These are phyloP conservation scores for Drosophila watanabei DNA, from an alignment of 1,140 invertebrate species.

Conservation along the genomic window DNA sequence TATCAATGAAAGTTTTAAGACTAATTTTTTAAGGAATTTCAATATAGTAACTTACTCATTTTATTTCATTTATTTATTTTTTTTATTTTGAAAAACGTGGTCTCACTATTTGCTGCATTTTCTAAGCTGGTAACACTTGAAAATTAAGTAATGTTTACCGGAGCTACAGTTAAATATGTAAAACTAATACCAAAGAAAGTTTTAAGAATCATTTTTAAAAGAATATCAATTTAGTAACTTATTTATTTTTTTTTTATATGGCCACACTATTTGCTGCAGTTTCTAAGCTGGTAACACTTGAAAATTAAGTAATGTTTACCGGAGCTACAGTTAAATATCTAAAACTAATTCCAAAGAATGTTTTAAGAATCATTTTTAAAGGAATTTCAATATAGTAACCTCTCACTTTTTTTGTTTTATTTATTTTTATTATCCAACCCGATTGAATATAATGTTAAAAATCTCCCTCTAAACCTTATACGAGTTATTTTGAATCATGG, in stretches of 20 bases:
- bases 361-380: not conserved
- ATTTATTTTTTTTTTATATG: not conserved
- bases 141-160: not conserved
- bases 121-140: not conserved
- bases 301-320: not conserved
- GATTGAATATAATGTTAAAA: not conserved
- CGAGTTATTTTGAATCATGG: conserved; percentile 15
- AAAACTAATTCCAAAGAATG: not conserved
- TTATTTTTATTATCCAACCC: not conserved
- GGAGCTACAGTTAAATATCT: no score
- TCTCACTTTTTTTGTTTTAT: not conserved
- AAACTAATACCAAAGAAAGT: not conserved
- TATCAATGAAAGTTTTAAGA: not conserved
- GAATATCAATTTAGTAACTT: not conserved
- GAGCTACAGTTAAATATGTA: no score
- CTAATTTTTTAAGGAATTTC: no score
- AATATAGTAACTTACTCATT: no score
- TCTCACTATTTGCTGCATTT: not conserved
- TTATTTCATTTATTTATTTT: no score
- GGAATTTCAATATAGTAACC: not conserved
- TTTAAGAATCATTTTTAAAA: no score
- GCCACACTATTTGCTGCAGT: not conserved
- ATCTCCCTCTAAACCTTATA: not conserved
- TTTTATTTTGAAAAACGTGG: not conserved
- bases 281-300: not conserved